Percentiles rank a stretch among this genome's conserved stretches.
phyloP scores from a whole-genome alignment of 2,888 invertebrate genomes.

The Pyrrhia umbra region DNA sequence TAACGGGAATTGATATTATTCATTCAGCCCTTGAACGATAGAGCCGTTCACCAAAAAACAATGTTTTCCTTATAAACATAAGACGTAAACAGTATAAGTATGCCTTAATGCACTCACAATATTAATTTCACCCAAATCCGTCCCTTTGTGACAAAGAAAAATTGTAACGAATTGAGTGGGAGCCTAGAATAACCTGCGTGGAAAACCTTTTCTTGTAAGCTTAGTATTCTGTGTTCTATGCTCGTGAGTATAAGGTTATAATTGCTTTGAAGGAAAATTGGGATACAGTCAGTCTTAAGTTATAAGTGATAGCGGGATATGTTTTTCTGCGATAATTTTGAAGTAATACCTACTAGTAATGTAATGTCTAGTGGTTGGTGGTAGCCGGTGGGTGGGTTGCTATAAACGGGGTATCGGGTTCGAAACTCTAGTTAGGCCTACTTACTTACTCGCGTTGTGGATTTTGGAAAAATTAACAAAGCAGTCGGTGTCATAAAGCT shows the following conservation, averaged over 20 bases:
- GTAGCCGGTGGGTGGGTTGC: too few relatives aligned
- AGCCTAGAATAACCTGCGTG: slow-evolving; percentile 78
- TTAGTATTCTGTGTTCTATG: slow-evolving; percentile 53
- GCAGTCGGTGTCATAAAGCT: too few relatives aligned
- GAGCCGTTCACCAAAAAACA: slow-evolving; percentile 4
- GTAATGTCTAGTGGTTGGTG: too few relatives aligned
- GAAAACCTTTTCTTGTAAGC: slow-evolving; percentile 66
- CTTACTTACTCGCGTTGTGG: too few relatives aligned
- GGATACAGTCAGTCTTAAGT: slow-evolving; percentile 56
- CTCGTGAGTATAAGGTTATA: slow-evolving; percentile 42
- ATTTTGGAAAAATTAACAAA: too few relatives aligned
- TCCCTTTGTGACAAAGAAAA: slow-evolving; percentile 88
- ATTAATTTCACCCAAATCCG: slow-evolving; percentile 85
- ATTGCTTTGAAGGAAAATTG: slow-evolving; percentile 44
- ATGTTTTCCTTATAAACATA: slow-evolving; percentile 28
- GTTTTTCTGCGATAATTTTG: too few relatives aligned
- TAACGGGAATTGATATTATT: not conserved
- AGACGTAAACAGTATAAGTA: slow-evolving; percentile 61
- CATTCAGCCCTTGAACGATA: not conserved
- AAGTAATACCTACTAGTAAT: too few relatives aligned
- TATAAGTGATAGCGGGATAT: slow-evolving; percentile 42
- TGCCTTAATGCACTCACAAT: slow-evolving; percentile 82
- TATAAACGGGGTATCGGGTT: too few relatives aligned
- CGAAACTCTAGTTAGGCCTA: too few relatives aligned
- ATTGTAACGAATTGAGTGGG: slow-evolving; percentile 86